Evolutionary conservation across 1,140 invertebrate genomes (phyloP), one percentile per base, ranked within the genome.

Genomic region (Nephila pilipes): DNA sequence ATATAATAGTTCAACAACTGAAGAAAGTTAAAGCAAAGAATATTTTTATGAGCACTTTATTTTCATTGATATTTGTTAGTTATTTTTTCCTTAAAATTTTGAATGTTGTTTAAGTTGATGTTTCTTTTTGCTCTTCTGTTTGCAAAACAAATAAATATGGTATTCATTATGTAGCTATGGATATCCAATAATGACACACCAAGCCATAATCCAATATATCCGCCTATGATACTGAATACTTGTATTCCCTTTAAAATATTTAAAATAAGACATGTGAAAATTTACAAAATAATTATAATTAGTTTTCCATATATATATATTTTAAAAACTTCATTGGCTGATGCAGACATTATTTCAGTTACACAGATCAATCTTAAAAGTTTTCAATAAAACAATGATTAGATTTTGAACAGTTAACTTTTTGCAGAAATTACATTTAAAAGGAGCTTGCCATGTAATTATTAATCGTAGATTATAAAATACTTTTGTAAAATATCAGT

Each of bases 1-100:
- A 46, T 10, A 1, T 46, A 46, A 46, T 10, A 46, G 46, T 46
- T 46, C 12, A 46, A 38, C 95, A 96, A 93, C 97, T 97, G 96
- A 96, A 95, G 94, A 65, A 83, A 20, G 80, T n/a, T 29, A 12
- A 12, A 10, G 6, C n/a, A 58, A 65, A 65, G 20, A 22, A 18
- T 18, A 32, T 75, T 75, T 18, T 2, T 36, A 32, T 75, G n/a
- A 65, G 14, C n/a, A n/a, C n/a, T n/a, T n/a, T n/a, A n/a, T n/a
- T n/a, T 32, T 75, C 14, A 75, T 6, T 36, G 3, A 14, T 75
- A 36, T 32, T 36, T 16, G 5, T 22, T 29, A 16, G 69, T 32
- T 0, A 75, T 32, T 75, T 75, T 75, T 75, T 29, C 32, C 14
- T 32, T 75, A 1, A 32, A 75, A 14, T 32, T 36, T 75, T 32